phyloP scores from a whole-genome alignment of 2,888 invertebrate species.

The Dysmachus trigonus region DNA sequence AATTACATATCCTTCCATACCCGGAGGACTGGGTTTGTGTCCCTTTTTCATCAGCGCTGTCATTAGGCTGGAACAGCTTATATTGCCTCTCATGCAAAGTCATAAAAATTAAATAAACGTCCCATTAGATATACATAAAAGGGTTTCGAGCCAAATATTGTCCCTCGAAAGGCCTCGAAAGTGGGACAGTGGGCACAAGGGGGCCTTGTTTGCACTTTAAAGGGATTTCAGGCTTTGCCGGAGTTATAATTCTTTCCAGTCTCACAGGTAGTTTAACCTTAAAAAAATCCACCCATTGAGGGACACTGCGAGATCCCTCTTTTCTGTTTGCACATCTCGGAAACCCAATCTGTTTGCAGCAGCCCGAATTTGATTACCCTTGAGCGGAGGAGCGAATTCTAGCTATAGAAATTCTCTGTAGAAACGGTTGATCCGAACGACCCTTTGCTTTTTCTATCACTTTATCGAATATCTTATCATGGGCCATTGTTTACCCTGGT shows the following conservation, averaged over 20 bases:
- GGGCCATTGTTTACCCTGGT: slow-evolving; percentile 33
- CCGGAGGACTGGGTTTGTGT: background rate
- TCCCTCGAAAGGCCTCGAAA: background rate
- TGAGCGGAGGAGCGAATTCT: background rate
- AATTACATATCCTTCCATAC: background rate
- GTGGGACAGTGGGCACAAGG: background rate
- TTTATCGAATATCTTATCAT: slow-evolving; percentile 40
- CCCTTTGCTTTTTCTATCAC: slow-evolving; percentile 38
- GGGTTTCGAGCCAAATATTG: slow-evolving; percentile 17
- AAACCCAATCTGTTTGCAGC: slow-evolving; percentile 39
- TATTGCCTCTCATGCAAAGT: slow-evolving; percentile 9
- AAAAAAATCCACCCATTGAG: background rate
- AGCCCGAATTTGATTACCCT: slow-evolving; percentile 38
- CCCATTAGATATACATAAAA: slow-evolving; percentile 27
- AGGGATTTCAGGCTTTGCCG: background rate
- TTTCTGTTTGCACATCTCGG: slow-evolving; percentile 23
- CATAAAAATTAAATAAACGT: slow-evolving; percentile 30
- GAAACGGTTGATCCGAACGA: slow-evolving; percentile 31
- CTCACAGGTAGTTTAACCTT: slow-evolving; percentile 32
- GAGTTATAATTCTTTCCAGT: slow-evolving; percentile 12
- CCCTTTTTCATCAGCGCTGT: slow-evolving; percentile 1
- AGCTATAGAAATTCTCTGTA: slow-evolving; percentile 6
- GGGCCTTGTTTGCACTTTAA: slow-evolving; percentile 22
- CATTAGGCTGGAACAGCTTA: background rate
- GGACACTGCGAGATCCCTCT: background rate